Evolutionary conservation across 2,888 invertebrate species (phyloP).

Genomic region (Hesperia comma): DNA sequence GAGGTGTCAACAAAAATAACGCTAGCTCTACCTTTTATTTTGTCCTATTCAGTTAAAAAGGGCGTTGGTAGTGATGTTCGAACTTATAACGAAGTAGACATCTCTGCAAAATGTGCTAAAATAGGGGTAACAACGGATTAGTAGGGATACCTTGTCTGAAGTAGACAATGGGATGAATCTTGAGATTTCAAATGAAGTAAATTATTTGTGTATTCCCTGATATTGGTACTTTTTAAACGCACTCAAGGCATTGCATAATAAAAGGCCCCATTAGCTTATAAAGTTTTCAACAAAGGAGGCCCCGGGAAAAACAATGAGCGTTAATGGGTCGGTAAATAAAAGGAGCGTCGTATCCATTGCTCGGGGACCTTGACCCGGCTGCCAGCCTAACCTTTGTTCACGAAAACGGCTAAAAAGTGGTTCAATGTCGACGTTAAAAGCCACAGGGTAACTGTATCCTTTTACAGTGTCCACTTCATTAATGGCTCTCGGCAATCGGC

Average conservation of each 20-base stretch:
- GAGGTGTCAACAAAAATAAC: too few species aligned
- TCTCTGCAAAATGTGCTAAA: background rate
- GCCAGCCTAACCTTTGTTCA: conserved; percentile 39
- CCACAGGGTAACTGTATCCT: conserved; percentile 5
- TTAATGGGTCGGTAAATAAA: conserved; percentile 73
- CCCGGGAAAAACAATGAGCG: conserved; percentile 56
- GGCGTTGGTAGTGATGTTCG: too few species aligned
- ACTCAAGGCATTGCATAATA: conserved; percentile 19
- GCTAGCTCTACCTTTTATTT: too few species aligned
- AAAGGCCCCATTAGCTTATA: conserved; percentile 30
- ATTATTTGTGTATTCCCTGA: background rate
- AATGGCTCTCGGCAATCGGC: background rate
- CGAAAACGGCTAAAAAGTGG: conserved; percentile 19
- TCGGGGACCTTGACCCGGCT: conserved; percentile 25
- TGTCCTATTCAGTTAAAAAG: too few species aligned
- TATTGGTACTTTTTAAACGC: background rate
- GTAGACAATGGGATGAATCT: too few species aligned
- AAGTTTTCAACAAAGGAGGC: conserved; percentile 41
- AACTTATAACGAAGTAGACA: too few species aligned
- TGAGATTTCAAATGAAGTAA: too few species aligned
- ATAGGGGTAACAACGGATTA: background rate
- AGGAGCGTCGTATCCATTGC: conserved; percentile 56
- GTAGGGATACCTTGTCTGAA: background rate
- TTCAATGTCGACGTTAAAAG: conserved; percentile 28
- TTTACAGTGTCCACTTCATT: background rate